phyloP scores from a whole-genome alignment of 2,888 invertebrate species.

The Lepeophtheirus nordmannii region DNA sequence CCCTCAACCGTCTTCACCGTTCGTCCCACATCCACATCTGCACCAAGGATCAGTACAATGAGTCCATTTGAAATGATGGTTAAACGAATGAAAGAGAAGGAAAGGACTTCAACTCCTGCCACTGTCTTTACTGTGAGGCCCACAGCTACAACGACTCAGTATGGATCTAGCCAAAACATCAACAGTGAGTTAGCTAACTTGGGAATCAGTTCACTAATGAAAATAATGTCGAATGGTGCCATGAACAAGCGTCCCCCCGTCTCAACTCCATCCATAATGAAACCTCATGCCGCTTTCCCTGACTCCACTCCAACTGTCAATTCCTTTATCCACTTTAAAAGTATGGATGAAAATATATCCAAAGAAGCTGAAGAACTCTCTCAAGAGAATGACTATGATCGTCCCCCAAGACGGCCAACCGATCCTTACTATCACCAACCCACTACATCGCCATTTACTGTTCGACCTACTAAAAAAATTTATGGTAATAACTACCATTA shows the following conservation, averaged over 20 bases:
- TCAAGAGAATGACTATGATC: background rate
- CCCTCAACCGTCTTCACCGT: background rate
- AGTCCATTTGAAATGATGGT: slow-evolving; percentile 3
- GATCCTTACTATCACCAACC: background rate
- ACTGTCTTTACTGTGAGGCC: background rate
- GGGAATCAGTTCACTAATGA: background rate
- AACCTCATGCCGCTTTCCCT: too few relatives aligned
- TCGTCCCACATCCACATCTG: background rate
- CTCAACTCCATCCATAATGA: background rate
- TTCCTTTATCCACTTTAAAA: background rate
- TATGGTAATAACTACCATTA: background rate
- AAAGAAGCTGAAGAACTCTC: background rate
- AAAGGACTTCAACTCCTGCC: background rate
- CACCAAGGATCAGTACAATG: background rate
- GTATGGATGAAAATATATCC: background rate
- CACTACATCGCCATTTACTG: background rate
- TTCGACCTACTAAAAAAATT: background rate
- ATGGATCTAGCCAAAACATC: background rate
- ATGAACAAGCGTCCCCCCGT: background rate
- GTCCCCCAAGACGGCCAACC: background rate
- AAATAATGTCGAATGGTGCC: background rate
- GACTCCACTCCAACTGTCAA: too few relatives aligned
- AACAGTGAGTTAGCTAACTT: background rate
- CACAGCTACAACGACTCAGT: background rate
- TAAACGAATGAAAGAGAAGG: background rate